These are phyloP conservation scores for Maniola hyperantus DNA, from an alignment of 2,888 invertebrate genomes.

Conservation along the genomic window DNA sequence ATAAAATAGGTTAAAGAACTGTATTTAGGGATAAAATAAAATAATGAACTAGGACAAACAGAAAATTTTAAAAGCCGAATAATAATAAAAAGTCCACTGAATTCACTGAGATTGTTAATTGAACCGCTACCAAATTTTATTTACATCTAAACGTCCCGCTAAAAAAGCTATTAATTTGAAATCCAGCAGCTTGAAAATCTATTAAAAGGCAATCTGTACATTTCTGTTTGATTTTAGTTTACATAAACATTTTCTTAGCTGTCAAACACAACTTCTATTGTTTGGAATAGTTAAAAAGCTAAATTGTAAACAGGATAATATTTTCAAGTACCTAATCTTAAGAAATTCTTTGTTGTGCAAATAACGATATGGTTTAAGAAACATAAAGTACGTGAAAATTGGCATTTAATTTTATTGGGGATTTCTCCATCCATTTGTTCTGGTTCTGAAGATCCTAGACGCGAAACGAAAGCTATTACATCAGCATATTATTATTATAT, in stretches of 20 bases:
- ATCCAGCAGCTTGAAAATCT: not conserved
- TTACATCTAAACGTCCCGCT: not conserved
- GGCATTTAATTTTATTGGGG: not conserved
- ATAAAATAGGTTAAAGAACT: no score
- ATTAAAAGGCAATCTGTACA: not conserved
- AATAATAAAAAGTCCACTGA: no score
- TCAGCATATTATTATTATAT: not conserved
- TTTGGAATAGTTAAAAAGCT: conserved; percentile 10
- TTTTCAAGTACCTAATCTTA: not conserved
- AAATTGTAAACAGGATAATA: not conserved
- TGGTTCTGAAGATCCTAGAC: conserved; percentile 16
- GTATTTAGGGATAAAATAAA: no score
- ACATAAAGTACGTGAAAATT: not conserved
- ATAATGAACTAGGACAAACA: no score
- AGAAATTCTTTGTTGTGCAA: not conserved
- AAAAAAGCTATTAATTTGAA: not conserved
- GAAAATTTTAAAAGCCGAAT: no score
- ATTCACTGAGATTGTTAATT: no score
- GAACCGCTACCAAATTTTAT: no score
- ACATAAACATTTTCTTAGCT: conserved; percentile 12
- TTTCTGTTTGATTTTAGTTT: conserved; percentile 1
- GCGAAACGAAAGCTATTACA: conserved; percentile 18
- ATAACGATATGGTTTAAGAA: not conserved
- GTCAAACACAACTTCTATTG: conserved; percentile 13
- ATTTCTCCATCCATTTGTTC: conserved; percentile 20